Conservation (phyloP, 2,888 invertebrate species). For the Cataglyphis livida region DNA sequence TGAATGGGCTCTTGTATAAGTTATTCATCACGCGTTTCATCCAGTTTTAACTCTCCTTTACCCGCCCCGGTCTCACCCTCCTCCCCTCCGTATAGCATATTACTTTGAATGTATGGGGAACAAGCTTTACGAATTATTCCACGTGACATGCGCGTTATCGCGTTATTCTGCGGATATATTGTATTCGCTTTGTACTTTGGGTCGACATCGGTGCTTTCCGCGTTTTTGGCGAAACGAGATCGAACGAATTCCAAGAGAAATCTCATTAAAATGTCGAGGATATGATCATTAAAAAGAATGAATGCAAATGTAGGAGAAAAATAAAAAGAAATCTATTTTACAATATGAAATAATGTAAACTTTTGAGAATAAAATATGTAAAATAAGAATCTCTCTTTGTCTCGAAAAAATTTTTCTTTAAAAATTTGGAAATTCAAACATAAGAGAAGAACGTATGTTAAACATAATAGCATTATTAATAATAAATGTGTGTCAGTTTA, state of each 20-base stretch:
- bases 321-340: background rate
- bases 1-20: conserved; percentile 41
- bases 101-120: conserved; percentile 46
- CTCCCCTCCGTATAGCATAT: conserved; percentile 11
- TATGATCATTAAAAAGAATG: background rate
- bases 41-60: conserved; percentile 56
- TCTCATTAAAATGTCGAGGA: conserved; percentile 21
- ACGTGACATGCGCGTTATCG: conserved; percentile 47
- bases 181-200: conserved; percentile 46
- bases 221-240: conserved; percentile 56
- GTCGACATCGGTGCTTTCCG: background rate
- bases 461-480: background rate
- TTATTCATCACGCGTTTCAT: conserved; percentile 53
- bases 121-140: conserved; percentile 54
- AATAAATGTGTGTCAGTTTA: background rate
- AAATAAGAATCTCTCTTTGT: background rate
- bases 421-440: background rate
- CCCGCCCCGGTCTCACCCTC: conserved; percentile 1
- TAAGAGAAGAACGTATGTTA: background rate
- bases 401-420: background rate
- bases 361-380: background rate
- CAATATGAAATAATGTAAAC: background rate
- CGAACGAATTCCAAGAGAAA: conserved; percentile 61
- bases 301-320: background rate
- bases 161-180: conserved; percentile 47